phyloP scores from a whole-genome alignment of 2,888 invertebrate species.

The Tachina fera region DNA sequence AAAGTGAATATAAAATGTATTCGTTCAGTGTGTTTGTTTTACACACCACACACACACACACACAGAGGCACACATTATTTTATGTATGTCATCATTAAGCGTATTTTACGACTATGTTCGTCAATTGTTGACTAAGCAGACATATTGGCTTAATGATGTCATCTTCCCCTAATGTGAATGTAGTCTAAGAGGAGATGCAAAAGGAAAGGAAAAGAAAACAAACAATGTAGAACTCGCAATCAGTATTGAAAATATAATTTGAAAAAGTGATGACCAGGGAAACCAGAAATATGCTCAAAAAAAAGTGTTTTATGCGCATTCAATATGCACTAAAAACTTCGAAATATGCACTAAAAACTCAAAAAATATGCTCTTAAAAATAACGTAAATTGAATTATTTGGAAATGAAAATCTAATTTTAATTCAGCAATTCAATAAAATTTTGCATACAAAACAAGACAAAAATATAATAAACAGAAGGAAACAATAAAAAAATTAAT shows the following conservation, averaged over 20 bases:
- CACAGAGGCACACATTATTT: not conserved
- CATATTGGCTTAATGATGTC: constrained; percentile 38
- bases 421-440: too few relatives aligned
- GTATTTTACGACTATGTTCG: not conserved
- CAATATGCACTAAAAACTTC: too few relatives aligned
- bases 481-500: too few relatives aligned
- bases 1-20: constrained; percentile 23
- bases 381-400: too few relatives aligned
- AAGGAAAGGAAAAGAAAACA: not conserved
- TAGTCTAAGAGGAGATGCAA: not conserved
- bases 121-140: constrained; percentile 17
- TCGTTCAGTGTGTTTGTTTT: constrained; percentile 1
- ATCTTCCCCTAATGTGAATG: not conserved
- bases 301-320: too few relatives aligned
- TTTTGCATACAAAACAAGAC: too few relatives aligned
- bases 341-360: too few relatives aligned
- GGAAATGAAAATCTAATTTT: too few relatives aligned
- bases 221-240: not conserved
- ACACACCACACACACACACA: not conserved
- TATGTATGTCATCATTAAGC: not conserved
- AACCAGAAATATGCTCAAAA: too few relatives aligned
- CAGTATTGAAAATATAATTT: constrained; percentile 35
- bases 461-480: too few relatives aligned
- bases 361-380: too few relatives aligned
- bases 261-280: constrained; percentile 28